Base-by-base conservation (phyloP, 2,113 vertebrate species). In the Solenodon paradoxus region DNA sequence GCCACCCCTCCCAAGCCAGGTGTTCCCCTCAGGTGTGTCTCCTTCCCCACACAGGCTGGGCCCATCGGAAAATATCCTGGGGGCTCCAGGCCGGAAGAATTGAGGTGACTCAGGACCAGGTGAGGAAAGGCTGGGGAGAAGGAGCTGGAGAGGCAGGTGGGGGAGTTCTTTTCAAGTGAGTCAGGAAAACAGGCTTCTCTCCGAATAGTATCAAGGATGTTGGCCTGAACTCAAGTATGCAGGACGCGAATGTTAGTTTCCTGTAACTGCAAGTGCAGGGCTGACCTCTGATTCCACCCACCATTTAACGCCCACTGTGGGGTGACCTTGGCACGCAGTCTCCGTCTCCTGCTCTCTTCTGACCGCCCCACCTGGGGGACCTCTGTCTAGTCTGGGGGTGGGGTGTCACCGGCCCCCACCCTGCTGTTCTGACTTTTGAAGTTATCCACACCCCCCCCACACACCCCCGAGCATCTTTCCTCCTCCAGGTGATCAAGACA, bases 31-130 rank as follows among this genome's bases (percentile, higher is more conserved):
- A 12, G 69, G 71, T n/a, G 71, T n/a, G 64, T 74, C 51, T 92
- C 94, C 85, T 97, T 97, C 86, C 77, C 96, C 90, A 91, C 59
- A 94, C 2, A 69, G 92, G 95, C 95, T 94, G 96, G 97, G 94
- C 55, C 0, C 38, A 0, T 84, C 47, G n/a, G 96, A 78, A 92
- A 95, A 68, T 9, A 9, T 11, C 96, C 94, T 74, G 79, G 77
- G 55, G 90, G 86, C 88, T 51, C 49, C 88, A 91, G 95, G 78
- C 55, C 0, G 4, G 85, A 88, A 90, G 32, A 9, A 78, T 45
- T 4, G 24, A 9, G 40, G 53, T 81, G 89, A 96, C 77, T 93
- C 96, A 91, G 77, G 28, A 16, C 82, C 94, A 90, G 93, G 45
- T 74, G 32, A 59, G 84, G 85, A 26, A 66, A 88, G 10, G 19